A percentile compares a stretch with the other conserved stretches of the same genome.
Evolutionary conservation across 2,797 vertebrate species (phyloP).

Genomic region (Clarias platycephalus): DNA sequence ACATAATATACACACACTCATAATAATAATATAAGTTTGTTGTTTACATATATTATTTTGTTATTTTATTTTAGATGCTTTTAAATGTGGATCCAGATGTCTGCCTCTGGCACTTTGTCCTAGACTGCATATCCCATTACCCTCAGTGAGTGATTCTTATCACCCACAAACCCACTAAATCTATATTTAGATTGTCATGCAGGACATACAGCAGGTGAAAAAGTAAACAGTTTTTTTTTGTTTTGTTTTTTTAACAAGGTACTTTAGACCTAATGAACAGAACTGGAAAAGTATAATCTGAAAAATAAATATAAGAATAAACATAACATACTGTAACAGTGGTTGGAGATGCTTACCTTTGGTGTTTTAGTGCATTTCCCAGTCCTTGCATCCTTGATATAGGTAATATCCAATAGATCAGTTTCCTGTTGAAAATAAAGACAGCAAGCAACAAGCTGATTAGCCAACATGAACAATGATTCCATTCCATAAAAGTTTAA

Average conservation of each 20-base stretch:
- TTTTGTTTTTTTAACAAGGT: conserved; percentile 8
- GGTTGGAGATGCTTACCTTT: conserved; percentile 67
- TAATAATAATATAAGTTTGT: too few species aligned
- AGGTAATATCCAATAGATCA: conserved; percentile 76
- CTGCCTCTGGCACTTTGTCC: conserved; percentile 51
- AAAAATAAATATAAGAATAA: background rate
- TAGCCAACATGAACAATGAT: background rate
- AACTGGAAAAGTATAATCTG: conserved; percentile 3
- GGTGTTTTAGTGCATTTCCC: conserved; percentile 78
- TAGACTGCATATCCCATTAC: conserved; percentile 48
- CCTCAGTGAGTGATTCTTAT: conserved; percentile 51
- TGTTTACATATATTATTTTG: too few species aligned
- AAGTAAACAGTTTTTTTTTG: conserved; percentile 2
- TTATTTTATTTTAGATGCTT: conserved; percentile 35
- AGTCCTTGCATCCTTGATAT: conserved; percentile 79
- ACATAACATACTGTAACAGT: too few species aligned
- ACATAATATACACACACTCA: background rate
- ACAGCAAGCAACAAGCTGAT: conserved; percentile 1
- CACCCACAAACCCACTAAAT: conserved; percentile 50
- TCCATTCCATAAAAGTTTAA: background rate
- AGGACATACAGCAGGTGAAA: conserved; percentile 34
- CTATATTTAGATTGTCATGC: conserved; percentile 48
- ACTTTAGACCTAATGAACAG: conserved; percentile 9
- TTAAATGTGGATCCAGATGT: conserved; percentile 35
- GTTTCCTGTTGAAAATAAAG: conserved; percentile 72